These are phyloP conservation scores for Aldrovandia affinis DNA, from an alignment of 2,797 vertebrate genomes.

Conservation along the genomic window DNA sequence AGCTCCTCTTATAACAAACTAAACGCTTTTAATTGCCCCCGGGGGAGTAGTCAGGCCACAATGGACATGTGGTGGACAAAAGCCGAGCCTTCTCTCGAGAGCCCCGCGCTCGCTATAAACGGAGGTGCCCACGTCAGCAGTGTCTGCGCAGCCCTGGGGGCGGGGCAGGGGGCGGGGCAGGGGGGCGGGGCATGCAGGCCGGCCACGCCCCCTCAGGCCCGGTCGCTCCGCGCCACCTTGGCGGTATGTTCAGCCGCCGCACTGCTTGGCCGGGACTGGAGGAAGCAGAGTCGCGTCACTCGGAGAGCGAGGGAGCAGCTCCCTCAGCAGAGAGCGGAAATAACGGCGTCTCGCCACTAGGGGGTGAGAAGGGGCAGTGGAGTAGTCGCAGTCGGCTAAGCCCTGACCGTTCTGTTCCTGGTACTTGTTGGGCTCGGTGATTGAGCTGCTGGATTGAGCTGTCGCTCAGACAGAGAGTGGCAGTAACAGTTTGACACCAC, in stretches of 20 bases:
- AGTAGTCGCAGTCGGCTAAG: not conserved
- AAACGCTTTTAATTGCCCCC: slow-evolving; percentile 91
- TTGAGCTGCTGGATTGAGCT: no score
- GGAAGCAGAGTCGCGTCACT: not conserved
- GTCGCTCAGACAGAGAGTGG: no score
- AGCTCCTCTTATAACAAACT: slow-evolving; percentile 96
- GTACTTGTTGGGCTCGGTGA: not conserved
- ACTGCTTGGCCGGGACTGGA: not conserved
- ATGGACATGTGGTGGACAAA: slow-evolving; percentile 95
- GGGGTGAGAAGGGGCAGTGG: not conserved
- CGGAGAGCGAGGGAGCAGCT: not conserved
- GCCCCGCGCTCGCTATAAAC: slow-evolving; percentile 71
- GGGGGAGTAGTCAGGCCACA: slow-evolving; percentile 86
- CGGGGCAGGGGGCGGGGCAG: slow-evolving; percentile 32
- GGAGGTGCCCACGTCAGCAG: slow-evolving; percentile 82
- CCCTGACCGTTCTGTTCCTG: not conserved
- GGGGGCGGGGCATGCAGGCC: not conserved
- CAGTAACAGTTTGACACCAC: no score
- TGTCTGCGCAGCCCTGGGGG: slow-evolving; percentile 72
- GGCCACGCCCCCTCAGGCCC: not conserved
- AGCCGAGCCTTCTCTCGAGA: slow-evolving; percentile 76
- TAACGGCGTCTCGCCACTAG: not conserved
- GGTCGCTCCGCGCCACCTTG: not conserved
- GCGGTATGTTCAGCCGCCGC: not conserved
- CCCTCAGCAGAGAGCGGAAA: not conserved